Conservation (phyloP, 2,888 invertebrate species). For the Pycnomerus fuliginosus region DNA sequence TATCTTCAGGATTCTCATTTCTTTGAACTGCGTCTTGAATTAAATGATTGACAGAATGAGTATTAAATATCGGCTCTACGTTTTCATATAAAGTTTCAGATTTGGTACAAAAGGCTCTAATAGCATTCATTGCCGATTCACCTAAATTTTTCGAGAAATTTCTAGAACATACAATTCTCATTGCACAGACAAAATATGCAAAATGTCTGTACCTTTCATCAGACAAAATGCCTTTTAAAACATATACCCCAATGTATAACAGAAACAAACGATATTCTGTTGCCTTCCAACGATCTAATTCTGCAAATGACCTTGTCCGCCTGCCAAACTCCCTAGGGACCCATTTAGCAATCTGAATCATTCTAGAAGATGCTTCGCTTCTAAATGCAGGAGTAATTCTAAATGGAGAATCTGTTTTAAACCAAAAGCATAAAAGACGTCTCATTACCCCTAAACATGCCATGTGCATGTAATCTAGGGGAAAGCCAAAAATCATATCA, state of each 20-base stretch:
- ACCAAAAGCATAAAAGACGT: too few species aligned
- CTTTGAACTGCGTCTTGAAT: neutral
- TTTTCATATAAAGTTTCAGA: too few species aligned
- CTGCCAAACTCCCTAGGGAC: slow-evolving; percentile 3
- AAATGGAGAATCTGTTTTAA: slow-evolving; percentile 1
- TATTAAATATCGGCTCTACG: too few species aligned
- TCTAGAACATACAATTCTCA: too few species aligned
- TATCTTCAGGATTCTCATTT: neutral
- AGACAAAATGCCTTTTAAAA: too few species aligned
- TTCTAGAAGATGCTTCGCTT: neutral
- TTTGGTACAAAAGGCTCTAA: too few species aligned
- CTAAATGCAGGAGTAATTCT: slow-evolving; percentile 1
- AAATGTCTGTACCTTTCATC: too few species aligned
- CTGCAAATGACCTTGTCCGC: neutral
- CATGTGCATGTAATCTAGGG: slow-evolving; percentile 7
- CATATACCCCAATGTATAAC: neutral
- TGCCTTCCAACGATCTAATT: slow-evolving; percentile 3
- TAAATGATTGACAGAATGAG: neutral
- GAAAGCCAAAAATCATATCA: slow-evolving; percentile 2
- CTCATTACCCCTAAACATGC: slow-evolving; percentile 7
- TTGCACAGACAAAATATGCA: too few species aligned
- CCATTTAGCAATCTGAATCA: slow-evolving; percentile 1
- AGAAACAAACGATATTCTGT: slow-evolving; percentile 15
- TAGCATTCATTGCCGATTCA: too few species aligned
- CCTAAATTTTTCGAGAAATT: too few species aligned